Conservation (phyloP, 2,888 invertebrate genomes). For the Hydrotaea diabolus region DNA sequence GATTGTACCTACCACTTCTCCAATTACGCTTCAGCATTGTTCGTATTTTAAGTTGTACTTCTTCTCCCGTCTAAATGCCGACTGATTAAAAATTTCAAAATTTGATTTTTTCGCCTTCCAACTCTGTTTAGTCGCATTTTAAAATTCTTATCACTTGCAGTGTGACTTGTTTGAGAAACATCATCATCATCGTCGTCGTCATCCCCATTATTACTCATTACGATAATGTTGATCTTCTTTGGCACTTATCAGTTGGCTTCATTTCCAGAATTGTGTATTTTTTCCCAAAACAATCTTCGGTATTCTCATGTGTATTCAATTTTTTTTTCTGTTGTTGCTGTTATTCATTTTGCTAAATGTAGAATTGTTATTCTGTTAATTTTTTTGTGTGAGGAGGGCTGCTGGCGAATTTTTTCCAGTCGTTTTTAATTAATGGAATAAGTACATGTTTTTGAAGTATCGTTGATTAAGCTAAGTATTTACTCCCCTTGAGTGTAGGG, state of each 20-base stretch:
- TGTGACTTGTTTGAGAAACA: background rate
- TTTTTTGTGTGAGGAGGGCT: background rate
- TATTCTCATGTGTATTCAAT: background rate
- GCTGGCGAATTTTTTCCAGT: background rate
- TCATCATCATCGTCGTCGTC: background rate
- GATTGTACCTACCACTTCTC: background rate
- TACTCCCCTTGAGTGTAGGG: too few species aligned
- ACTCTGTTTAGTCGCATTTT: background rate
- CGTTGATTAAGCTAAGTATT: too few species aligned
- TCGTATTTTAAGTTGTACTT: background rate
- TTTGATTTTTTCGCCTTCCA: background rate
- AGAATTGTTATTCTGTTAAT: background rate
- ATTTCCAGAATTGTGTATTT: conserved; percentile 16
- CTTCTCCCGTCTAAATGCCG: background rate
- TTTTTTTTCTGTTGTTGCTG: conserved; percentile 44
- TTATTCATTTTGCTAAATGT: background rate
- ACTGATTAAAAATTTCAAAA: conserved; percentile 6
- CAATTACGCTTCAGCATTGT: background rate
- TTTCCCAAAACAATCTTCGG: background rate
- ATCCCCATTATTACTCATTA: too few species aligned
- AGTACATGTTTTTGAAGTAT: background rate
- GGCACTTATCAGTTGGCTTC: conserved; percentile 29
- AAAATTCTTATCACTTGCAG: conserved; percentile 26
- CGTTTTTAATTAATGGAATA: background rate
- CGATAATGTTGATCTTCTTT: conserved; percentile 5